Evolutionary conservation across 2,797 vertebrate genomes (phyloP), one percentile per base, ranked within the genome.

Genomic region (Phyllotis vaccarum): DNA sequence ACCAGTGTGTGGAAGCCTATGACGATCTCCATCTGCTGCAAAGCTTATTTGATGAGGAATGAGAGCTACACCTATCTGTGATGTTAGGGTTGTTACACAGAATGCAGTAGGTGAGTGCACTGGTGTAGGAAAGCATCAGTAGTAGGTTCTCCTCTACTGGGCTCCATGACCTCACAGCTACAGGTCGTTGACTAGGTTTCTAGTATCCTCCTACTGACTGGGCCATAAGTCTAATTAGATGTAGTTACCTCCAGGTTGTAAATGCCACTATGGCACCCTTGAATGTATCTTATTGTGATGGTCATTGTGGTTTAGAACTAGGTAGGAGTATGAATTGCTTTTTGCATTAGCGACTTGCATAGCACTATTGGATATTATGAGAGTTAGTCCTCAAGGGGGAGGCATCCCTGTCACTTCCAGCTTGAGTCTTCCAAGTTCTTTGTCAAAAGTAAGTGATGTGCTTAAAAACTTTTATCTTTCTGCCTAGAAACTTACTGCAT

Each of bases 381-480:
- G 60, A 64, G 58, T 9, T 46, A 21, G 24, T 83, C 17, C 27
- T 83, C 58, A 43, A 64, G 37, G 58, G 34, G 40, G 43, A 66
- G 5, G 6, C 43, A 43, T 66, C 19, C 31, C 43, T 16, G 40
- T 4, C 56, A 29, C 16, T 12, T 64, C 58, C 40, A 34, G 40
- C 58, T 6, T 46, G 58, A 64, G 40, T 34, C 60, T 58, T 64
- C 43, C 29, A 64, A 10, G 81, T 46, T 17, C 29, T 64, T 6
- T 34, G 17, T 66, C 60, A 85, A n/a, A 85, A 64, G 19, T n/a
- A 1, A n/a, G 21, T n/a, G 60, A 12, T 85, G 31, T 85, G 29
- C 8, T 66, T 29, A 85, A 43, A 81, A 4, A 94, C 94, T 97
- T 98, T 98, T 98, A 6, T n/a, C 76, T 58, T 97, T 98, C 98